These are phyloP conservation scores for Myotis lucifugus DNA, from an alignment of 2,113 vertebrate genomes.

Conservation along the genomic window DNA sequence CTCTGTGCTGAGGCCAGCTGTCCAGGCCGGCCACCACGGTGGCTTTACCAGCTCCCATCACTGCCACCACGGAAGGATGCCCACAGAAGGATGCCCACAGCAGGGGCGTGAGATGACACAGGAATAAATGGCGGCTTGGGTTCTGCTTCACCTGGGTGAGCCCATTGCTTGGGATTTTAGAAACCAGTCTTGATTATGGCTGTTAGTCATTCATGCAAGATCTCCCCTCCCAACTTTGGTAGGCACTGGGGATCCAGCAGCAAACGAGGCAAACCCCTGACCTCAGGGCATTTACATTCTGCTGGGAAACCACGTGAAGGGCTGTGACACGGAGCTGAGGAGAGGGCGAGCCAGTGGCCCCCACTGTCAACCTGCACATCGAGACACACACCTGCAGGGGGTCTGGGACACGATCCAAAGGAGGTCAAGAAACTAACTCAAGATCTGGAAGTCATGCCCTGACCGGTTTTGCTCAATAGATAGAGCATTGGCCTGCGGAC, in stretches of 20 bases:
- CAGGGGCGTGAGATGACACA: fast-evolving
- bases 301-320: not conserved
- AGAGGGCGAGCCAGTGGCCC: not conserved
- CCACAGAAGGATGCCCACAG: not conserved
- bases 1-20: not conserved
- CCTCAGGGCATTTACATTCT: not conserved
- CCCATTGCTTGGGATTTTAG: not conserved
- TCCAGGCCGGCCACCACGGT: not conserved
- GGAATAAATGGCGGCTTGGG: not conserved
- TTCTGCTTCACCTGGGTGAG: not conserved
- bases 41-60: fast-evolving
- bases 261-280: not conserved
- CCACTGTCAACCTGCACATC: fast-evolving
- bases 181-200: not conserved
- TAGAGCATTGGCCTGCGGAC: too few relatives aligned
- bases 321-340: not conserved
- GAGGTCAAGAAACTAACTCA: not conserved
- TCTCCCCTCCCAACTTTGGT: not conserved
- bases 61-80: not conserved
- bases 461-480: too few relatives aligned
- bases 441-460: not conserved
- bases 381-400: not conserved
- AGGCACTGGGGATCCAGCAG: not conserved
- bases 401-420: not conserved
- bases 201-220: not conserved